Base-by-base conservation (phyloP, 1,140 invertebrate species). In the Apis florea region DNA sequence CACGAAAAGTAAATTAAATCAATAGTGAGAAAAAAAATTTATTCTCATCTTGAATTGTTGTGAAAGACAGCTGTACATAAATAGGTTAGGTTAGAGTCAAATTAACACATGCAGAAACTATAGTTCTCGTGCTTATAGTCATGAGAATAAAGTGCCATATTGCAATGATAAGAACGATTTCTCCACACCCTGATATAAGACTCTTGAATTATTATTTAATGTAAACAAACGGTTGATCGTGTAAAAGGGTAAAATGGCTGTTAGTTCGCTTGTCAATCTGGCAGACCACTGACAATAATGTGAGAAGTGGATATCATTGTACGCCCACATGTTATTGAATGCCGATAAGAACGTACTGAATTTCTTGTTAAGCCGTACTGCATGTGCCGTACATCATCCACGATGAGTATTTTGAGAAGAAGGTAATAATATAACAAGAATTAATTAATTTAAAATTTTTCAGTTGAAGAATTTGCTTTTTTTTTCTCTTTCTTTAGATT, bases 401-500 rank as follows among this genome's bases (percentile, higher is more conserved):
- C 78, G 54, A 88, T 88, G 87, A 88, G 87, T 59, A 88, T 88
- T 58, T 67, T 88, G 64, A 82, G 84, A 79, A 88, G 85, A 26
- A 88, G 80, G 87, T 88, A 73, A 82, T 26, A 21, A 26, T 54
- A 15, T 26, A 1, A 40, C 11, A 10, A 1, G 12, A 3, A 21
- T 67, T 56, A 66, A 24, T 26, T 73, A 13, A 5, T 21, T 21
- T 17, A 2, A 4, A 24, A 17, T 26, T 64, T 68, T 63, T 47
- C 21, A n/a, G 13, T 19, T 47, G 6, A 53, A 12, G 12, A 53
- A 63, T 21, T 11, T 49, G 15, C 5, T 6, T n/a, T 67, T 3
- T 94, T 94, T 54, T 2, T 47, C 21, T 10, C 2, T 24, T 68
- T 9, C 94, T 94, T 51, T 89, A 97, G 97, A 90, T 95, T 97